Evolutionary conservation across 2,888 invertebrate species (phyloP).

Genomic region (Plemyria rubiginata): DNA sequence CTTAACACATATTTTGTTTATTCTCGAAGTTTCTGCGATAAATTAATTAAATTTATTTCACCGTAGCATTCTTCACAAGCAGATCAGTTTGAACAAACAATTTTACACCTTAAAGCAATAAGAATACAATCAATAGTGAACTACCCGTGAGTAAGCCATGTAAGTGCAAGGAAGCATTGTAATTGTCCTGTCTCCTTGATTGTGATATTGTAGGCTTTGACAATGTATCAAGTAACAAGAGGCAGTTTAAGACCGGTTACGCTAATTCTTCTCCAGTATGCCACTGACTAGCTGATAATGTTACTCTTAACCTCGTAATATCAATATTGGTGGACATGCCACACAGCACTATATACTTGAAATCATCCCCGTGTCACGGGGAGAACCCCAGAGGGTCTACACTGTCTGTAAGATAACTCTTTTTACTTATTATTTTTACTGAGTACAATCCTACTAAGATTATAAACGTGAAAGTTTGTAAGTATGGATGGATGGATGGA

Average conservation of each 20-base stretch:
- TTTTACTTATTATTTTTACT: too few relatives aligned
- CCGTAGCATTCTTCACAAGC: background rate
- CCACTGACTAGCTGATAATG: too few relatives aligned
- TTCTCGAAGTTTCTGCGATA: background rate
- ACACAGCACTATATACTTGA: too few relatives aligned
- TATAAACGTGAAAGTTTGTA: too few relatives aligned
- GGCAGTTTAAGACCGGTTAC: slow-evolving; percentile 61
- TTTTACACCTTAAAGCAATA: background rate
- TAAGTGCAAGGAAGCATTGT: slow-evolving; percentile 55
- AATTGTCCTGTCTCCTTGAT: slow-evolving; percentile 64
- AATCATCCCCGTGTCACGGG: too few relatives aligned
- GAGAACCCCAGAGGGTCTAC: too few relatives aligned
- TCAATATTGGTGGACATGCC: too few relatives aligned
- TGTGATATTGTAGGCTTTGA: slow-evolving; percentile 74
- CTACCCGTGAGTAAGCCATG: slow-evolving; percentile 1
- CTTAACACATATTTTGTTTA: background rate
- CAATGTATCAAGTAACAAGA: slow-evolving; percentile 72
- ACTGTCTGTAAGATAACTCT: too few relatives aligned
- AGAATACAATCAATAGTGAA: background rate
- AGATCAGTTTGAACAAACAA: background rate
- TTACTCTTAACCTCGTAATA: too few relatives aligned
- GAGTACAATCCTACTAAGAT: too few relatives aligned
- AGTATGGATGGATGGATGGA: too few relatives aligned
- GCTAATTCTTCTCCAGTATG: slow-evolving; percentile 55
- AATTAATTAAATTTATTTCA: background rate